Evolutionary conservation across 1,140 invertebrate species (phyloP).

Genomic region (Theocolax elegans): DNA sequence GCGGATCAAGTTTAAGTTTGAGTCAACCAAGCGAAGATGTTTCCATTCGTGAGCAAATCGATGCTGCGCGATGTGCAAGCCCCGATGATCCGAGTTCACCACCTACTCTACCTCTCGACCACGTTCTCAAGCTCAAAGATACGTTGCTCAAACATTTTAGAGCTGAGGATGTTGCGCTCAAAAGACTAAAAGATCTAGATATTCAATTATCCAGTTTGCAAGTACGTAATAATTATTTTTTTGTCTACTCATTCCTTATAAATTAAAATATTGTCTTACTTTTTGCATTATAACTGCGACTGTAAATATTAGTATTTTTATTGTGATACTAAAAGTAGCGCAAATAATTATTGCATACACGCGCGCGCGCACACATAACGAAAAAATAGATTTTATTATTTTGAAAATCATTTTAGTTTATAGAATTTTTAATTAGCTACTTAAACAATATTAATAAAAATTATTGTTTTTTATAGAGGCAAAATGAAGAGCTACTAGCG

Average conservation of each 20-base stretch:
- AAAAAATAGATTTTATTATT: no score
- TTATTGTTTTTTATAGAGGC: background rate
- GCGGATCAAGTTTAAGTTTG: constrained; percentile 68
- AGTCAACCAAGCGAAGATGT: constrained; percentile 84
- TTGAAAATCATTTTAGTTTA: background rate
- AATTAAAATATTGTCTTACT: no score
- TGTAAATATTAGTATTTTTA: no score
- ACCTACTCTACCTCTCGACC: constrained; percentile 67
- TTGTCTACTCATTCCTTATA: no score
- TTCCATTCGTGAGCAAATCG: constrained; percentile 75
- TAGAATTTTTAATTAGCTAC: background rate
- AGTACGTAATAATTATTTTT: no score
- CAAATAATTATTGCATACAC: no score
- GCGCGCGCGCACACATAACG: no score
- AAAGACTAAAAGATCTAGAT: constrained; percentile 79
- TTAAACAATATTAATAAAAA: no score
- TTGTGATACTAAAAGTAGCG: no score
- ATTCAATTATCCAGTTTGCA: constrained; percentile 70
- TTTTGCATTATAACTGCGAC: no score
- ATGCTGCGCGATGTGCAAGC: constrained; percentile 58
- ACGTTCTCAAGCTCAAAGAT: constrained; percentile 74
- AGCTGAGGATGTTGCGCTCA: constrained; percentile 79
- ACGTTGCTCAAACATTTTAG: constrained; percentile 74
- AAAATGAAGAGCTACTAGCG: constrained; percentile 74
- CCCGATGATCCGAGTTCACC: constrained; percentile 62